Base-by-base conservation (phyloP, 2,888 invertebrate genomes). In the Exocentrus adspersus region DNA sequence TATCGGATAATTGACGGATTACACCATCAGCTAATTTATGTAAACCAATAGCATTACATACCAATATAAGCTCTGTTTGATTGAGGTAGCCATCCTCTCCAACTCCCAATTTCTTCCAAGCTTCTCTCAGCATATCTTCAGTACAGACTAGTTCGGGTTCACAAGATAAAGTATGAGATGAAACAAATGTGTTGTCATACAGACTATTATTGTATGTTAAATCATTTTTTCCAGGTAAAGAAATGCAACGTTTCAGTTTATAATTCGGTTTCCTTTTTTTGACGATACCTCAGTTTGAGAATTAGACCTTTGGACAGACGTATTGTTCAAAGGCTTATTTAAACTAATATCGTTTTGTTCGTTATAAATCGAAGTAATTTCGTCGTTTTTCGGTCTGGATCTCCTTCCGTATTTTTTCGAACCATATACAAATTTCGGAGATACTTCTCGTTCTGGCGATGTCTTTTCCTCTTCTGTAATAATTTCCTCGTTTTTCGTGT, bases 371-470 rank as follows among this genome's bases (percentile, higher is more conserved):
- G 70, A 43, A 12, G 81, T 80, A 24, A 79, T 75, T 51, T 80
- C 80, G 45, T 83, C 81, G 45, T 77, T 79, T 67, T 86, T 85
- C 0, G 91, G 91, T 41, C 90, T 85, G 1, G 91, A 90, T 48
- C 91, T 85, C 0, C 92, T 85, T 0, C 92, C 92, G 81, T 92
- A 92, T 78, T 91, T 91, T 78, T 92, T 92, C 19, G 89, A 86
- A 1, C 92, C 92, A 74, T 89, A 89, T 0, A 91, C 87, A 70
- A 89, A 88, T 77, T 90, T 90, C 2, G 92, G 92, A 0, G 89
- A 90, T 9, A 90, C 88, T 81, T 91, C 92, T 37, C 90, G 85
- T 68, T 88, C 90, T 0, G 90, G 88, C 4, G 87, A 87, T 53
- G 81, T 81, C 20, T 76, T 21, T 67, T 87, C 87, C 9, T 67